phyloP scores from a whole-genome alignment of 1,140 invertebrate genomes.

The Conopomorpha cramerella region DNA sequence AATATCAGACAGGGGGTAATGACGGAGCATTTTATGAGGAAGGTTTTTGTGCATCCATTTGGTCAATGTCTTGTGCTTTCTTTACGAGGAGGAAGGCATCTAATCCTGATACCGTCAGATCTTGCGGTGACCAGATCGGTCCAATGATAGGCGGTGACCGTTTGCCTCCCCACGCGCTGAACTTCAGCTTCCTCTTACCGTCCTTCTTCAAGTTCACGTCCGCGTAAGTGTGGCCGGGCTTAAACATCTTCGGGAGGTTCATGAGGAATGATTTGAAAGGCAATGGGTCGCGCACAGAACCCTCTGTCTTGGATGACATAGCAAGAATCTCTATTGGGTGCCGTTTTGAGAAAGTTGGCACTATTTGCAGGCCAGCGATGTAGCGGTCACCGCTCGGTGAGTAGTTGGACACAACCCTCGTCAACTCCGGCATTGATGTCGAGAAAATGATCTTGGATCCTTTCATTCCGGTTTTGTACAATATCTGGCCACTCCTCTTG shows the following conservation, averaged over 20 bases:
- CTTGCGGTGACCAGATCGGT: slow-evolving; percentile 36
- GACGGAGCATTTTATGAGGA: no score
- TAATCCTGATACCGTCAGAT: slow-evolving; percentile 27
- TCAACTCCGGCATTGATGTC: slow-evolving; percentile 33
- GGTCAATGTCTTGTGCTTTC: slow-evolving; percentile 19
- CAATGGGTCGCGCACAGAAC: slow-evolving; percentile 23
- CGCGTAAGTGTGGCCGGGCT: slow-evolving; percentile 34
- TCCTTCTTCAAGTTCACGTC: slow-evolving; percentile 41
- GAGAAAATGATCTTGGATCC: slow-evolving; percentile 32
- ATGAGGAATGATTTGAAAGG: slow-evolving; percentile 35
- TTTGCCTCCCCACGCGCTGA: slow-evolving; percentile 46
- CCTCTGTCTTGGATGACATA: slow-evolving; percentile 22
- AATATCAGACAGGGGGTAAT: no score
- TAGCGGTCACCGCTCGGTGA: slow-evolving; percentile 18
- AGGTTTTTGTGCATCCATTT: slow-evolving; percentile 13
- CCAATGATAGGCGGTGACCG: slow-evolving; percentile 43
- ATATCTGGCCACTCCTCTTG: slow-evolving; percentile 39
- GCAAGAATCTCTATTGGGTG: slow-evolving; percentile 34
- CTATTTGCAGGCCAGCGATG: slow-evolving; percentile 26
- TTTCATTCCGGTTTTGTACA: slow-evolving; percentile 35
- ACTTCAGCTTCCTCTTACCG: slow-evolving; percentile 46
- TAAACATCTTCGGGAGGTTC: slow-evolving; percentile 27
- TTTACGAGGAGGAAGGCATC: slow-evolving; percentile 31
- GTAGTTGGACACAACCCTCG: slow-evolving; percentile 34
- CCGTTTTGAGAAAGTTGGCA: slow-evolving; percentile 28